Evolutionary conservation across 2,888 invertebrate genomes (phyloP).

Genomic region (Nemurella pictetii): DNA sequence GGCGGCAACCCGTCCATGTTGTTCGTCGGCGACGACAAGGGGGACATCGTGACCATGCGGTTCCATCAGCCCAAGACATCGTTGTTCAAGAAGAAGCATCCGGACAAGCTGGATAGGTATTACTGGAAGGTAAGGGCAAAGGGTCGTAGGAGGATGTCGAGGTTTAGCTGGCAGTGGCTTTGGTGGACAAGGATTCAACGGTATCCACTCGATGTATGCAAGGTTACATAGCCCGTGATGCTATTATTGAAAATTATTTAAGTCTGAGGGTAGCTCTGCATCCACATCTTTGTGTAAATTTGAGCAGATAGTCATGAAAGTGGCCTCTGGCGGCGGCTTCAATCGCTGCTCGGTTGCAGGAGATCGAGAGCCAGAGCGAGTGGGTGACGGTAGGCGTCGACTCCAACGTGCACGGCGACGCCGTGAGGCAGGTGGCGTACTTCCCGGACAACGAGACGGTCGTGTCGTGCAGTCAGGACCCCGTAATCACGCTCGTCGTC

Average conservation of each 20-base stretch:
- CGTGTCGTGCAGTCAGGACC: conserved; percentile 61
- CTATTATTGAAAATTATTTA: no score
- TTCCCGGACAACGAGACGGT: conserved; percentile 55
- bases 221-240: no score
- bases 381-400: conserved; percentile 55
- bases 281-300: no score
- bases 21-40: conserved; percentile 60
- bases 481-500: conserved; percentile 55
- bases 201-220: no score
- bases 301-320: no score
- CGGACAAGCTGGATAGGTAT: conserved; percentile 60
- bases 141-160: no score
- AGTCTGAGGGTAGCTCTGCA: no score
- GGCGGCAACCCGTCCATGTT: conserved; percentile 51
- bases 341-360: no score
- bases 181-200: no score
- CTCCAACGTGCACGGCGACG: conserved; percentile 56
- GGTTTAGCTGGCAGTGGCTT: no score
- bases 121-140: conserved; percentile 67
- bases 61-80: conserved; percentile 60
- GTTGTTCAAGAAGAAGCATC: conserved; percentile 58
- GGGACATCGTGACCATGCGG: conserved; percentile 56
- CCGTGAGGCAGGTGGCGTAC: conserved; percentile 56
- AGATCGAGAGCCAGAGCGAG: conserved; percentile 57
- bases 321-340: no score